Conservation (phyloP, 2,797 vertebrate genomes). For the Premnoplex brunnescens region DNA sequence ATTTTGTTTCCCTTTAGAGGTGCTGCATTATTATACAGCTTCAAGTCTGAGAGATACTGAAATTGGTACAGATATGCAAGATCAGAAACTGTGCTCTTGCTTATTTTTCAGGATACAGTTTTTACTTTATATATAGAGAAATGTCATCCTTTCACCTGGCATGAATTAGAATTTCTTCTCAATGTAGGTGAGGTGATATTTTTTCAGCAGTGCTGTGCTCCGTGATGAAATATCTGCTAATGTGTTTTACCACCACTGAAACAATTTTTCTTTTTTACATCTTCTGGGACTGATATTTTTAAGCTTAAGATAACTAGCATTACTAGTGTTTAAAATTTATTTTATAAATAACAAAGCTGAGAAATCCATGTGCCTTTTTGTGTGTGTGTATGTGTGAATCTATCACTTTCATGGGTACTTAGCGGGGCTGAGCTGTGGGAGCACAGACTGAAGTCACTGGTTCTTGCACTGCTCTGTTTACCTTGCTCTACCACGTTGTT, state of each 20-base stretch:
- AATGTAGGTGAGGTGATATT: background rate
- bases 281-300: background rate
- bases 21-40: background rate
- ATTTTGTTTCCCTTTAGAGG: background rate
- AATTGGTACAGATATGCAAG: background rate
- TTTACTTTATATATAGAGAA: background rate
- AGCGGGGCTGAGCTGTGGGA: background rate
- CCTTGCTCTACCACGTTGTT: accelerated
- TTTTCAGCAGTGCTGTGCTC: background rate
- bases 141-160: background rate
- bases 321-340: background rate
- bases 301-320: background rate
- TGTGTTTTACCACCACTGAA: background rate
- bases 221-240: background rate
- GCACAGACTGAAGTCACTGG: background rate
- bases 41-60: background rate
- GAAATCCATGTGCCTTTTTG: background rate
- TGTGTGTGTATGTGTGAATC: background rate
- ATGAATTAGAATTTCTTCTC: background rate
- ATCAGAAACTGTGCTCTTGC: background rate
- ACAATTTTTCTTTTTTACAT: background rate
- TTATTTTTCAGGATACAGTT: background rate
- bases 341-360: background rate
- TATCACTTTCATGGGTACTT: background rate
- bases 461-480: background rate